phyloP scores from a whole-genome alignment of 2,113 vertebrate species.

The Ramphastos sulfuratus region DNA sequence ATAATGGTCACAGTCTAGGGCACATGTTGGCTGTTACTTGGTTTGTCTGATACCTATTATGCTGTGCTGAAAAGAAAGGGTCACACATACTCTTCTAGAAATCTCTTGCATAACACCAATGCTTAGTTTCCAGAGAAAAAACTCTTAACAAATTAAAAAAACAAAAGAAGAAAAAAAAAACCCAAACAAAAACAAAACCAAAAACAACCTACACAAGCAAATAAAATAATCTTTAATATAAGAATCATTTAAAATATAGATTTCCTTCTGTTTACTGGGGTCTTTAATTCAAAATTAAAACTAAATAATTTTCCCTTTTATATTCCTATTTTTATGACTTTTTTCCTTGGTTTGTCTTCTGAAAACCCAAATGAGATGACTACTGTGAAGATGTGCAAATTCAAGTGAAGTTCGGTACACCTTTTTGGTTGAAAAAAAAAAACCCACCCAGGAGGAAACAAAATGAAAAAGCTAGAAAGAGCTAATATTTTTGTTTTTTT shows the following conservation, averaged over 20 bases:
- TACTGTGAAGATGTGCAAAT: background rate
- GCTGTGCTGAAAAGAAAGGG: background rate
- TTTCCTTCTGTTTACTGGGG: background rate
- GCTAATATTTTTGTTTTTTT: background rate
- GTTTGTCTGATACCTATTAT: background rate
- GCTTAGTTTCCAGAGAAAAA: no score
- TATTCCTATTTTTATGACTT: background rate
- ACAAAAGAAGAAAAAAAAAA: no score
- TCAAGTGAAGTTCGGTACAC: background rate
- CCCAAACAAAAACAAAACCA: no score
- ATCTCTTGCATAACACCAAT: background rate
- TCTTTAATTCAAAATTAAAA: background rate
- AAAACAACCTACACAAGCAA: background rate
- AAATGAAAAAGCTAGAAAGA: background rate
- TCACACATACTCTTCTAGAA: background rate
- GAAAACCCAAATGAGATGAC: background rate
- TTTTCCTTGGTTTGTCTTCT: background rate
- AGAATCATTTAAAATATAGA: background rate
- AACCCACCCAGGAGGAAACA: background rate
- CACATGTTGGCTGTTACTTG: background rate
- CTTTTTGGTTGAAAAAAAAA: background rate
- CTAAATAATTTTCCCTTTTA: rapidly evolving
- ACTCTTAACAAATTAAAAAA: no score
- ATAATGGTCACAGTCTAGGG: background rate
- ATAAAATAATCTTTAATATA: background rate